These are phyloP conservation scores for Drosophila heteroneura DNA, from an alignment of 2,888 invertebrate genomes.

Conservation along the genomic window DNA sequence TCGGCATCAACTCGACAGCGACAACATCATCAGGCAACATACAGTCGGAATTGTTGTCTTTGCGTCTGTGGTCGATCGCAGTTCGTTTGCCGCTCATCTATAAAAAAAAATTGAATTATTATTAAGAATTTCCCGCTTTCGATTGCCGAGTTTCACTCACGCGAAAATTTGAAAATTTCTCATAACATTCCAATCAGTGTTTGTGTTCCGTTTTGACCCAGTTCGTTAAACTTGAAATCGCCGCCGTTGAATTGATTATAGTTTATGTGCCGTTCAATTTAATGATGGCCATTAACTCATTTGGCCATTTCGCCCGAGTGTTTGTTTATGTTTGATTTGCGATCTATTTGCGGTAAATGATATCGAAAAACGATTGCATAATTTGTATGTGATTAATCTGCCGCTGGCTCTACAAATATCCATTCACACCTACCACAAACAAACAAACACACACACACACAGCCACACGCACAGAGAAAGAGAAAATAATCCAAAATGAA, in stretches of 20 bases:
- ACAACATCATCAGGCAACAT: constrained; percentile 22
- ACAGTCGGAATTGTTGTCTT: constrained; percentile 80
- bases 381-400: constrained; percentile 55
- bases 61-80: constrained; percentile 73
- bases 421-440: constrained; percentile 9
- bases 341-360: constrained; percentile 11
- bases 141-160: background rate
- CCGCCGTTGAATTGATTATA: constrained; percentile 15
- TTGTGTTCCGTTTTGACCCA: constrained; percentile 33
- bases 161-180: background rate
- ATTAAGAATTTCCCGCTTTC: background rate
- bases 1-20: constrained; percentile 43
- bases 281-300: constrained; percentile 51
- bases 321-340: constrained; percentile 71
- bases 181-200: background rate
- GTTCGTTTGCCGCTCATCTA: constrained; percentile 38
- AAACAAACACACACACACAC: background rate
- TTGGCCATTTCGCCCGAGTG: constrained; percentile 55
- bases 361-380: constrained; percentile 67
- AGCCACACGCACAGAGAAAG: background rate
- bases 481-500: constrained; percentile 64
- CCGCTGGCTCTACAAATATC: constrained; percentile 13
- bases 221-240: constrained; percentile 15
- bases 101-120: constrained; percentile 4
- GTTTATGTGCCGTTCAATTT: constrained; percentile 35